Conservation (phyloP, 35 echinoderm and acorn worm genomes). For the Chiridota heheva region DNA sequence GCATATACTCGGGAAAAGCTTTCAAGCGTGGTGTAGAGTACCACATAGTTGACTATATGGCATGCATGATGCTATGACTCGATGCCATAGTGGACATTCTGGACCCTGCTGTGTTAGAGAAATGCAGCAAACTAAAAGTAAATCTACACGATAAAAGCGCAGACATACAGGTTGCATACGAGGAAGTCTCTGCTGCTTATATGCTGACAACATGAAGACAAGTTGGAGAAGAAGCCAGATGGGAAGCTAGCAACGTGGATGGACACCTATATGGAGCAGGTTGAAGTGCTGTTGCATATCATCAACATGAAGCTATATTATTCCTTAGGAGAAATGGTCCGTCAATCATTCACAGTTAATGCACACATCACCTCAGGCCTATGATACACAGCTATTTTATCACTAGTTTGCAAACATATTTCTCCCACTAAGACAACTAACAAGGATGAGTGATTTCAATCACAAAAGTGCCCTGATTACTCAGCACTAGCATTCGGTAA, state of each 20-base stretch:
- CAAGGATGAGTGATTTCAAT: no score
- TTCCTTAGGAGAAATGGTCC: no score
- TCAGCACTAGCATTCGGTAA: no score
- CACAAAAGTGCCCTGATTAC: no score
- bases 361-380: no score
- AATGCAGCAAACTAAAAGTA: not conserved
- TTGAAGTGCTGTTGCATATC: conserved; percentile 13
- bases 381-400: no score
- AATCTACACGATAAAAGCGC: not conserved
- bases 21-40: conserved; percentile 32
- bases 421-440: no score
- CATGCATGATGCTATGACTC: conserved; percentile 8
- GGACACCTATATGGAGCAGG: conserved; percentile 18
- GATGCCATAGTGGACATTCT: not conserved
- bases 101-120: not conserved
- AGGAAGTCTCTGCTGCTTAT: conserved; percentile 8
- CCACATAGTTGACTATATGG: conserved; percentile 26
- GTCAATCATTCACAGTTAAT: no score
- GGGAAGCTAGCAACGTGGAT: conserved; percentile 17
- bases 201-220: not conserved
- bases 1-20: conserved; percentile 33
- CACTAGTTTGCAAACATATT: no score
- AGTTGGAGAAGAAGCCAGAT: conserved; percentile 6
- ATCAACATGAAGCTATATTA: no score
- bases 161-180: not conserved